Percentiles rank a stretch among this genome's conserved stretches.
phyloP scores from a whole-genome alignment of 2,888 invertebrate species.

The Cetonia aurata region DNA sequence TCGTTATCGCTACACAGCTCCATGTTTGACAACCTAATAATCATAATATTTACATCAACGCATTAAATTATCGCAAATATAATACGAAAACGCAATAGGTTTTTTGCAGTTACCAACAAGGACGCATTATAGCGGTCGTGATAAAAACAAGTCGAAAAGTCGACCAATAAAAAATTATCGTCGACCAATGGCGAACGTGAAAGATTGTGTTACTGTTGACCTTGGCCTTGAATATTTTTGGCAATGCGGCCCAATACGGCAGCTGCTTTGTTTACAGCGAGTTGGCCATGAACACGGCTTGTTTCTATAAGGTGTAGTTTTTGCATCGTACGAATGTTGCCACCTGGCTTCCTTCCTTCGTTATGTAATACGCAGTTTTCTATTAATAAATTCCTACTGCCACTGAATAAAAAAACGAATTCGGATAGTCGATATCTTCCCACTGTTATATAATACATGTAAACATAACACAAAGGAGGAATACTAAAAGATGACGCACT shows the following conservation, averaged over 20 bases:
- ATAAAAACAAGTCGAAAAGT: constrained; percentile 35
- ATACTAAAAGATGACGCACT: no score
- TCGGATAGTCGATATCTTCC: constrained; percentile 18
- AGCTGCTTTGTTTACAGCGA: constrained; percentile 50
- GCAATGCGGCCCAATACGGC: constrained; percentile 49
- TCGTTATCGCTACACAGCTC: constrained; percentile 12
- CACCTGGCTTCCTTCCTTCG: constrained; percentile 50
- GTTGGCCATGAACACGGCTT: constrained; percentile 42
- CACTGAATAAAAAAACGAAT: constrained; percentile 6
- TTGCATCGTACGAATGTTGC: constrained; percentile 40
- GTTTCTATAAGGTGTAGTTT: constrained; percentile 42
- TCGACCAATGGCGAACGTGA: constrained; percentile 41
- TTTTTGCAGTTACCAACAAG: constrained; percentile 17
- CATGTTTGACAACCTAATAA: constrained; percentile 22
- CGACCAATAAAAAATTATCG: constrained; percentile 42
- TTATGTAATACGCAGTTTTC: constrained; percentile 44
- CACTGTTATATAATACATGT: constrained; percentile 14
- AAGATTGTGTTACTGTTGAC: constrained; percentile 49
- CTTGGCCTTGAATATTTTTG: constrained; percentile 53
- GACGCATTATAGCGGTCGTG: constrained; percentile 21
- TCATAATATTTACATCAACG: constrained; percentile 36
- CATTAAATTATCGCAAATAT: constrained; percentile 33
- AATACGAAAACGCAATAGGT: constrained; percentile 24
- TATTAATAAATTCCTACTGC: constrained; percentile 32
- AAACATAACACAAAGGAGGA: no score